phyloP scores from a whole-genome alignment of 2,797 vertebrate species.

The Parambassis ranga region DNA sequence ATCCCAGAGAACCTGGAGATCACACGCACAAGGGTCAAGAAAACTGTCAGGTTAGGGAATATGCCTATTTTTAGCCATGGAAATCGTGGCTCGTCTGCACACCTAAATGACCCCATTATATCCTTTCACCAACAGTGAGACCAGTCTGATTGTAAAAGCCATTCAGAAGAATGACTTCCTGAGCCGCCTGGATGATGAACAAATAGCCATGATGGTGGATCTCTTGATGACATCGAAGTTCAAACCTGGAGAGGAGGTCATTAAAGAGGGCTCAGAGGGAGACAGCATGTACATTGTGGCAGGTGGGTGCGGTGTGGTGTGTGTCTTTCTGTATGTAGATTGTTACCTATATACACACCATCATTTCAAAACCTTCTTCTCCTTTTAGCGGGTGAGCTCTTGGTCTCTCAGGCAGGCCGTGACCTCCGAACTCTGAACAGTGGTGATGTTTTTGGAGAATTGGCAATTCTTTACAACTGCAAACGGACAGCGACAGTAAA shows the following conservation, averaged over 20 bases:
- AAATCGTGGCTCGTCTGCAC: too few species aligned
- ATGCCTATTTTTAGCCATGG: too few species aligned
- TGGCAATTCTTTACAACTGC: slow-evolving; percentile 87
- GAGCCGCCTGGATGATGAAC: slow-evolving; percentile 82
- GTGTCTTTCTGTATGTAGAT: background rate
- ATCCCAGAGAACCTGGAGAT: slow-evolving; percentile 70
- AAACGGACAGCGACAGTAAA: slow-evolving; percentile 84
- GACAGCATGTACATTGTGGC: slow-evolving; percentile 85
- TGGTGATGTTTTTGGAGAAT: slow-evolving; percentile 84
- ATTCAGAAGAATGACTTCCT: slow-evolving; percentile 84
- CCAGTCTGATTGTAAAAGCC: slow-evolving; percentile 78
- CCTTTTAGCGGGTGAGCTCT: slow-evolving; percentile 77
- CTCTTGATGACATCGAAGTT: slow-evolving; percentile 59
- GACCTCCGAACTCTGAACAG: slow-evolving; percentile 73
- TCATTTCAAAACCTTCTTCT: background rate
- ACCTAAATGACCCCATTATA: slow-evolving; percentile 1
- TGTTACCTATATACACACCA: background rate
- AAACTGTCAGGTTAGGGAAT: slow-evolving; percentile 78
- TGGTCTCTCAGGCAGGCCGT: slow-evolving; percentile 76
- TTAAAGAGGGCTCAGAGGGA: slow-evolving; percentile 83
- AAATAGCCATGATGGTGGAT: slow-evolving; percentile 82
- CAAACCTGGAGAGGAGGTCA: slow-evolving; percentile 68
- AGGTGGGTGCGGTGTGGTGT: slow-evolving; percentile 56
- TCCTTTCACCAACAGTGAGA: slow-evolving; percentile 69
- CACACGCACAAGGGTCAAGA: slow-evolving; percentile 60